Evolutionary conservation across 2,797 vertebrate genomes (phyloP), one percentile per base, ranked within the genome.

Genomic region (Todus mexicanus): DNA sequence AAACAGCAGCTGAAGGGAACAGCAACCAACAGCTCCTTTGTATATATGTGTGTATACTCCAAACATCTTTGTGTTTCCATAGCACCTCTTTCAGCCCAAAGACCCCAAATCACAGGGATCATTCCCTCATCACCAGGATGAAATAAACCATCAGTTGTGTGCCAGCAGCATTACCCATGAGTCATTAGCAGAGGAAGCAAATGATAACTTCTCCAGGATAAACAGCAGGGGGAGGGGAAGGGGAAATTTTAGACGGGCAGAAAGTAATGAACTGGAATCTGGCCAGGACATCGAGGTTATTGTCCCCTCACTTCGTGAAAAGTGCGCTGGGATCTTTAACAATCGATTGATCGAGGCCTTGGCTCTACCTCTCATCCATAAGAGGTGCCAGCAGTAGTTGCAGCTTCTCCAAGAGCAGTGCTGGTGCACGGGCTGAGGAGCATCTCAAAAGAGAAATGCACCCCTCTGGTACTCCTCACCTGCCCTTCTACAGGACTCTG

Each of bases 221-320:
- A 95, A 89, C 0, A 7, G 73, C 59, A 73, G 60, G 4, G 40
- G 63, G 80, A 80, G 43, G 47, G 66, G 53, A 56, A 78, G 17
- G 66, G 78, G 78, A 83, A 64, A 92, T 89, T 93, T 94, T 82
- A 93, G 87, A 89, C 3, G 5, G 60, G 48, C 53, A 93, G 72
- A 94, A 96, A 94, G 72, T 78, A 94, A 95, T 91, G 80, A 89
- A 90, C 85, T 93, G 96, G 94, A 96, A 90, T 79, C 73, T 35
- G 51, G 91, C 88, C 95, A 96, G 92, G 76, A 94, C 85, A 89
- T 68, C 5, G 45, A 87, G 78, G 82, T 95, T 93, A 66, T 9
- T 89, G 83, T 70, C 94, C 84, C 84, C 69, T 89, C 85, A 79
- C 78, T 70, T 88, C 0, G 1, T 84, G 76, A 84, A 61, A 95